These are phyloP conservation scores for Tineola bisselliella DNA, from an alignment of 2,888 invertebrate species.

Conservation along the genomic window DNA sequence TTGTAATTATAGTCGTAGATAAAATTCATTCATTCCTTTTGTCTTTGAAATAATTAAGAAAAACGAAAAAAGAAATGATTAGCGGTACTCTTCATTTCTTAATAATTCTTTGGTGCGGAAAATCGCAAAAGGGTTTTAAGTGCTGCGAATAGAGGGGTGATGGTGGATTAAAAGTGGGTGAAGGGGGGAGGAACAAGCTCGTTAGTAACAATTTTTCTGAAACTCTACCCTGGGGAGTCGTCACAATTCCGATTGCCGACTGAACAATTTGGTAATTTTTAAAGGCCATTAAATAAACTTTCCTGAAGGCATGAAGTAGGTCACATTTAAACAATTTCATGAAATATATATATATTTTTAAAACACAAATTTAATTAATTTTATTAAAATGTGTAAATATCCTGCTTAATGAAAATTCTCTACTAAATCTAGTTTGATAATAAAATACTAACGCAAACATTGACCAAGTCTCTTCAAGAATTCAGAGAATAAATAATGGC, in stretches of 20 bases:
- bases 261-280: conserved; percentile 31
- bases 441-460: neutral
- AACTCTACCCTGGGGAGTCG: conserved; percentile 58
- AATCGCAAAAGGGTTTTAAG: conserved; percentile 64
- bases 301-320: neutral
- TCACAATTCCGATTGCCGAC: conserved; percentile 59
- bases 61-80: conserved; percentile 1
- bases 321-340: neutral
- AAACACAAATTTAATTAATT: too few species aligned
- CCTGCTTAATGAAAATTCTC: neutral
- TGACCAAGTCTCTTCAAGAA: neutral
- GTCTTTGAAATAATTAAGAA: neutral
- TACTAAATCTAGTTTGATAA: neutral
- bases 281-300: conserved; percentile 2
- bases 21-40: neutral
- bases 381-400: too few species aligned
- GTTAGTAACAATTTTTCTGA: conserved; percentile 66
- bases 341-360: too few species aligned
- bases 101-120: conserved; percentile 51
- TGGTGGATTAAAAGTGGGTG: conserved; percentile 48
- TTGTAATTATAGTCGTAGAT: neutral
- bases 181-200: conserved; percentile 41
- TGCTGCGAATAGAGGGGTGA: conserved; percentile 46
- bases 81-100: conserved; percentile 27
- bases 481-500: neutral